phyloP scores from a whole-genome alignment of 1,140 invertebrate genomes.

The Camponotus floridanus region DNA sequence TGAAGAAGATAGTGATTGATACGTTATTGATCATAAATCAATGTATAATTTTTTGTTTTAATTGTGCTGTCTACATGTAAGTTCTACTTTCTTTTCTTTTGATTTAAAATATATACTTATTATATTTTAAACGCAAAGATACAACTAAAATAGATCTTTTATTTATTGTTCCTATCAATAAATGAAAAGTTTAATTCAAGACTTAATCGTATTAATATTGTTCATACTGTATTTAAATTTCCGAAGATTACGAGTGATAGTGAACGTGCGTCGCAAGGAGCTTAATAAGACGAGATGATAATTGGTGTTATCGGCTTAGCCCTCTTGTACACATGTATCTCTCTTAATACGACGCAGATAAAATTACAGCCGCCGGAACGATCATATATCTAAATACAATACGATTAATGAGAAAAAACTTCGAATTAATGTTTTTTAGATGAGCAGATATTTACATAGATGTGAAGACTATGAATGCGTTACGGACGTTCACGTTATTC shows the following conservation, averaged over 20 bases:
- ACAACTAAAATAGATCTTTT: slow-evolving; percentile 4
- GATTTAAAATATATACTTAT: not conserved
- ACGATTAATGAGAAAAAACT: slow-evolving; percentile 7
- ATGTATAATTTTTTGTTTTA: not conserved
- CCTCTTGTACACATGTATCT: not conserved
- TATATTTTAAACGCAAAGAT: not conserved
- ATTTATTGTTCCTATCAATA: not conserved
- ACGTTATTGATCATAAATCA: not conserved
- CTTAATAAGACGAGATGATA: slow-evolving; percentile 28
- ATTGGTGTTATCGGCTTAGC: slow-evolving; percentile 52
- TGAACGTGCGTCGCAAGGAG: slow-evolving; percentile 4
- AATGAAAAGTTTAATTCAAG: too few species aligned
- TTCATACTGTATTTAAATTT: not conserved
- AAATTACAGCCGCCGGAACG: slow-evolving; percentile 7
- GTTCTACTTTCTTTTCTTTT: not conserved
- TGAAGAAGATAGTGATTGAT: not conserved
- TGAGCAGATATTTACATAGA: not conserved
- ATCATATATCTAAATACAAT: slow-evolving; percentile 1
- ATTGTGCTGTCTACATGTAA: not conserved
- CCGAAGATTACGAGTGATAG: not conserved
- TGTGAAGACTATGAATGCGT: slow-evolving; percentile 13
- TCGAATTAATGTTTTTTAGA: not conserved
- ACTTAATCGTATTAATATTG: not conserved
- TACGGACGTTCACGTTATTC: slow-evolving; percentile 53
- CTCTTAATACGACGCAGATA: not conserved